Evolutionary conservation across 2,113 vertebrate species (phyloP).

Genomic region (Marmota flaviventris): DNA sequence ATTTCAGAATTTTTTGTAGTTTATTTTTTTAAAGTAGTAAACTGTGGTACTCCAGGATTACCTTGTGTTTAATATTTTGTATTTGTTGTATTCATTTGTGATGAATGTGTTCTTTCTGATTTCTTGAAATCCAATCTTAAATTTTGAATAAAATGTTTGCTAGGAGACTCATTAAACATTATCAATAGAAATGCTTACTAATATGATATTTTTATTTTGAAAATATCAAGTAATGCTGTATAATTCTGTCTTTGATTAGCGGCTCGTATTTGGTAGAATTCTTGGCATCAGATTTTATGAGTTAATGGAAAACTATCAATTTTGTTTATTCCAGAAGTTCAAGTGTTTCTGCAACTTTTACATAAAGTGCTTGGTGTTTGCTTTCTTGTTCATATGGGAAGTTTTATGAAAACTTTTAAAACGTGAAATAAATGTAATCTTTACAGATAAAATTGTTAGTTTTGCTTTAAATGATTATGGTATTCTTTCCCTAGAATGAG

Average conservation of each 20-base stretch:
- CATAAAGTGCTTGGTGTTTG: not conserved
- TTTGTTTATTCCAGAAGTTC: constrained; percentile 42
- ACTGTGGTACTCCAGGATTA: not conserved
- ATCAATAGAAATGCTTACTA: constrained; percentile 39
- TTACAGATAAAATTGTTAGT: not conserved
- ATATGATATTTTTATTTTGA: constrained; percentile 42
- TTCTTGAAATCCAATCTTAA: constrained; percentile 59
- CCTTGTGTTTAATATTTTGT: constrained; percentile 59
- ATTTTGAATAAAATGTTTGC: constrained; percentile 32
- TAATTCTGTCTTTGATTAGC: not conserved
- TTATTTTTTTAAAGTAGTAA: constrained; percentile 1
- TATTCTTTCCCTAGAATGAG: not conserved
- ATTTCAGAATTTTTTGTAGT: constrained; percentile 24
- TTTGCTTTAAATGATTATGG: constrained; percentile 40
- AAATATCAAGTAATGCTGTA: not conserved
- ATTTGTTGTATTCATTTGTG: constrained; percentile 51
- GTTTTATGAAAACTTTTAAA: constrained; percentile 18
- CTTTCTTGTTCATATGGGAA: constrained; percentile 22
- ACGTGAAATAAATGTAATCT: constrained; percentile 48
- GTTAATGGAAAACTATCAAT: constrained; percentile 32
- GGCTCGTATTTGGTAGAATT: not conserved
- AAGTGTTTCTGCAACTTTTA: constrained; percentile 56
- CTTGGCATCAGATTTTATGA: constrained; percentile 36
- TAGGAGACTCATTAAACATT: not conserved
- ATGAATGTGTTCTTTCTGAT: constrained; percentile 45